phyloP scores from a whole-genome alignment of 2,888 invertebrate genomes.

The Diaperis boleti region DNA sequence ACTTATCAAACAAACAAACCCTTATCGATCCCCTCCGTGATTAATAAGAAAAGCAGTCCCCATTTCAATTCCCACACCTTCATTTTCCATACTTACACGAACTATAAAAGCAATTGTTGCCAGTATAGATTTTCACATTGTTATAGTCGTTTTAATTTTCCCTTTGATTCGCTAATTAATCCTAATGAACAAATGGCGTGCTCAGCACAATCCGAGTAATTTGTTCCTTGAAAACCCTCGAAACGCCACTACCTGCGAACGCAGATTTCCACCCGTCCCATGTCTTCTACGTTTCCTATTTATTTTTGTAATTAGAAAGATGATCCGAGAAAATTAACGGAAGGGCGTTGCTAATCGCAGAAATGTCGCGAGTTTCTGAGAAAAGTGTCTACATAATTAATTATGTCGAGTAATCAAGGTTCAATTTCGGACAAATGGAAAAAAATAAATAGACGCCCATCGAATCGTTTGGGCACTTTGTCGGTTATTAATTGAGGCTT shows the following conservation, averaged over 20 bases:
- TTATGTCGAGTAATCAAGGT: constrained; percentile 14
- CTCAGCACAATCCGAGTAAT: constrained; percentile 11
- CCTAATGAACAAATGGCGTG: constrained; percentile 38
- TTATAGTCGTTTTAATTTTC: constrained; percentile 31
- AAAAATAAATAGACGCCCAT: constrained; percentile 27
- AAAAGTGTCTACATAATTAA: constrained; percentile 8
- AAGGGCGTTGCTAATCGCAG: constrained; percentile 1
- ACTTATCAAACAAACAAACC: no score
- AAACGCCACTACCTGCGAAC: constrained; percentile 22
- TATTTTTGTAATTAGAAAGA: constrained; percentile 19
- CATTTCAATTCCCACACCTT: not conserved
- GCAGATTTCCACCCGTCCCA: constrained; percentile 11
- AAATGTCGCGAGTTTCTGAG: not conserved
- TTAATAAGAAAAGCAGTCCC: not conserved
- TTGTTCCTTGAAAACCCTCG: constrained; percentile 23
- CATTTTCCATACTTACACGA: constrained; percentile 12
- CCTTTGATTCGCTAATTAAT: constrained; percentile 39
- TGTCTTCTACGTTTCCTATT: constrained; percentile 3
- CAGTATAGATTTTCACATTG: constrained; percentile 27
- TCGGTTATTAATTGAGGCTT: constrained; percentile 53
- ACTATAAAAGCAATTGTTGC: constrained; percentile 33
- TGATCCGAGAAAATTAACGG: constrained; percentile 9
- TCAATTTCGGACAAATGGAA: not conserved
- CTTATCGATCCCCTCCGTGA: constrained; percentile 8
- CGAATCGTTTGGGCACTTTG: constrained; percentile 43